Evolutionary conservation across 2,888 invertebrate genomes (phyloP).

Genomic region (Lithophane leautieri): DNA sequence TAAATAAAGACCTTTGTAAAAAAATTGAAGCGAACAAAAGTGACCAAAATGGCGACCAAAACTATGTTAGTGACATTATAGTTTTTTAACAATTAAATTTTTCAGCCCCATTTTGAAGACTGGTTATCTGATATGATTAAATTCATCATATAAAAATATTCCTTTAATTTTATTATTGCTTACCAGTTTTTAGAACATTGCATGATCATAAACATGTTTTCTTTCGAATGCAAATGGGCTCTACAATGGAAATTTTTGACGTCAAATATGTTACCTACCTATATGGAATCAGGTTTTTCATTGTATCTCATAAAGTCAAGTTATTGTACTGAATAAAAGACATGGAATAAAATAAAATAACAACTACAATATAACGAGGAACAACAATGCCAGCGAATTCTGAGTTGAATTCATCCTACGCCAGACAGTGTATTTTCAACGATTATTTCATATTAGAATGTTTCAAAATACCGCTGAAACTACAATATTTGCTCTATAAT

Average conservation of each 20-base stretch:
- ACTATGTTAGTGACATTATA: not conserved
- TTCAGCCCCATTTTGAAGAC: not conserved
- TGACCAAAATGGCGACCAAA: not conserved
- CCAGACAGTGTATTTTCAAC: not conserved
- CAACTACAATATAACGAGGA: not conserved
- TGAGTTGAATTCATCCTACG: not conserved
- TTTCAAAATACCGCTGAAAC: constrained; percentile 5
- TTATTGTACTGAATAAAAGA: constrained; percentile 5
- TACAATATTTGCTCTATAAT: constrained; percentile 21
- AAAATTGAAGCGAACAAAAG: not conserved
- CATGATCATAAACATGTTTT: constrained; percentile 28
- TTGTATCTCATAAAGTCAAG: constrained; percentile 31
- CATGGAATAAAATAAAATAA: not conserved
- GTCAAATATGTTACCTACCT: not conserved
- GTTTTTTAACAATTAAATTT: not conserved
- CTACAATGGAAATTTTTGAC: constrained; percentile 37
- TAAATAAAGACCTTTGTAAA: no score
- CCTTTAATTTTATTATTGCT: not conserved
- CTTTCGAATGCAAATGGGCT: constrained; percentile 44
- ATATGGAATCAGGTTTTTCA: constrained; percentile 26
- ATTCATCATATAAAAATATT: not conserved
- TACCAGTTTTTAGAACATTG: constrained; percentile 10
- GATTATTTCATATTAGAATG: not conserved
- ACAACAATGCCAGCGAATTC: not conserved
- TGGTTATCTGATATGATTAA: not conserved